These are phyloP conservation scores for Pseudomugil gertrudae DNA, from an alignment of 2,797 vertebrate genomes.

Conservation along the genomic window DNA sequence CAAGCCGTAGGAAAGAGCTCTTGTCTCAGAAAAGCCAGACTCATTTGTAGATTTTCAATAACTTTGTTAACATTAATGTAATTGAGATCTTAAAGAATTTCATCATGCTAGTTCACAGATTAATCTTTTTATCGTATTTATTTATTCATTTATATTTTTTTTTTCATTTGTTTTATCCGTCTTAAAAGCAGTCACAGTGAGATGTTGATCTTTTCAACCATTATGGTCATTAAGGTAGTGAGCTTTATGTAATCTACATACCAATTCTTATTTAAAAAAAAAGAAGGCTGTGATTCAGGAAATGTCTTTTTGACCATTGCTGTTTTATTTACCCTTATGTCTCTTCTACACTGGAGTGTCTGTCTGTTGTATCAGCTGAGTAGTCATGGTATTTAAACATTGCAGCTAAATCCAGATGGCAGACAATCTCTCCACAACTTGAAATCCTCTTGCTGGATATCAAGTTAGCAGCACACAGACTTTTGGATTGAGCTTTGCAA, in stretches of 20 bases:
- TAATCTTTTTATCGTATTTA: background rate
- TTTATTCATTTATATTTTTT: background rate
- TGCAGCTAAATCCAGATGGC: slow-evolving; percentile 37
- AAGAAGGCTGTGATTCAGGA: background rate
- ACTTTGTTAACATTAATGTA: slow-evolving; percentile 1
- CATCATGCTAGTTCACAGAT: background rate
- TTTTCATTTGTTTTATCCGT: background rate
- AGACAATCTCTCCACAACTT: slow-evolving; percentile 22
- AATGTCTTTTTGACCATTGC: slow-evolving; percentile 11
- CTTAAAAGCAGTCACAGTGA: background rate
- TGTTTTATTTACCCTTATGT: slow-evolving; percentile 12
- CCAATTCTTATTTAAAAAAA: background rate
- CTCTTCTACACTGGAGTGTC: slow-evolving; percentile 30
- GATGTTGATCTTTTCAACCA: slow-evolving; percentile 8
- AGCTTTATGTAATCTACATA: background rate
- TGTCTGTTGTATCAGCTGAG: slow-evolving; percentile 44
- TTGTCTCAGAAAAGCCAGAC: slow-evolving; percentile 1
- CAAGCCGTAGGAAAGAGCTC: background rate
- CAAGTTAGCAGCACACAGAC: slow-evolving; percentile 22
- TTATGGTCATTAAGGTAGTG: background rate
- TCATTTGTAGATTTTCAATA: background rate
- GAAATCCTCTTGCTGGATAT: slow-evolving; percentile 30
- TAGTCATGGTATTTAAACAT: slow-evolving; percentile 48
- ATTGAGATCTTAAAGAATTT: background rate
- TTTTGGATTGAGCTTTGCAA: slow-evolving; percentile 4